Evolutionary conservation across 1,140 invertebrate species (phyloP), one percentile per base, ranked within the genome.

Genomic region (Drosophila teissieri): DNA sequence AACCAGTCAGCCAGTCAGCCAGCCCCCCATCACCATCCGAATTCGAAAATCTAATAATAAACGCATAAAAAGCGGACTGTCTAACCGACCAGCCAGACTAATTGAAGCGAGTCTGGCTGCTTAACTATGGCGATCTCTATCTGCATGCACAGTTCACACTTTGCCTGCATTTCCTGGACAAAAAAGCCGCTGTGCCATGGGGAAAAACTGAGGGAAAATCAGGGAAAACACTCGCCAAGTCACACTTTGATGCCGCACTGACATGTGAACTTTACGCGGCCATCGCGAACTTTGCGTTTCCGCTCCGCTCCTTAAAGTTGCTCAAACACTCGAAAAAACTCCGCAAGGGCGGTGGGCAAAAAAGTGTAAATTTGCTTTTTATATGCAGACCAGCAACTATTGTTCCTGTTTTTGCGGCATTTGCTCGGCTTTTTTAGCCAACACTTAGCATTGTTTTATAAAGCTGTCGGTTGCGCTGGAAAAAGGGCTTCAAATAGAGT

Each of bases 141-240:
- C 82, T 88, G 79, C 72, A 90, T 90, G 82, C 86, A 90, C 82
- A 90, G 80, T 90, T 90, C 88, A 86, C 86, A 86, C 83, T 88
- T 89, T 83, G 81, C 84, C 60, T 85, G 77, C 81, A 89, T 75
- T 83, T 83, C 81, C 81, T 81, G 75, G 78, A 49, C 61, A 17
- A 62, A 46, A 44, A 73, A 48, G 19, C 19, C 27, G 7, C 1
- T 8, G 27, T 7, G 24, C 19, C 17, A 8, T 5, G 22, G 7
- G 15, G 10, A 19, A 24, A 39, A 48, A 3, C 11, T 12, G 19
- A 4, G 17, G 42, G 37, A 61, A 61, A 40, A 5, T n/a, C 58
- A 31, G 10, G 52, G 15, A 60, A 62, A 83, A 75, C 48, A 45
- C 67, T 60, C 49, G 42, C 67, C 60, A 58, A 58, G 61, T 53